These are phyloP conservation scores for Odocoileus virginianus DNA, from an alignment of 2,113 vertebrate genomes.

Conservation along the genomic window DNA sequence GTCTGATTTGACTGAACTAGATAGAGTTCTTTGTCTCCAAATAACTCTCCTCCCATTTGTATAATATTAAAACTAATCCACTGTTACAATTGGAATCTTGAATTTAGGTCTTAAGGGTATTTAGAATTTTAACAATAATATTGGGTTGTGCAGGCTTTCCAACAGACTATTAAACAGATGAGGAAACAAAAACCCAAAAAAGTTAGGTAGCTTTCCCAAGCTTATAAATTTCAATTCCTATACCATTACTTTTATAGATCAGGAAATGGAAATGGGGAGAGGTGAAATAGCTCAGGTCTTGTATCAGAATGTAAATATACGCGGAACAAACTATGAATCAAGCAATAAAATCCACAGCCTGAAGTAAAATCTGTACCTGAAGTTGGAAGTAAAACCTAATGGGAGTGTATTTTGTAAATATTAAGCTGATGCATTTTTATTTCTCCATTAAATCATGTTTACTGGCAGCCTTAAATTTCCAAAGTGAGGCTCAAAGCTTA, in stretches of 20 bases:
- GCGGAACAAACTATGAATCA: background rate
- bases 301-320: background rate
- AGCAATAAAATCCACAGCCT: background rate
- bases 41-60: background rate
- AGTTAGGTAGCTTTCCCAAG: background rate
- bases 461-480: background rate
- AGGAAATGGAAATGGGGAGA: background rate
- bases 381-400: constrained; percentile 5
- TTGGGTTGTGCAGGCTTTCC: background rate
- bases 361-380: background rate
- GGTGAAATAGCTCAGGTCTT: background rate
- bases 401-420: constrained; percentile 9
- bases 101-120: background rate
- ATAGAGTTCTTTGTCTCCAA: background rate
- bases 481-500: background rate
- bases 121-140: constrained; percentile 12
- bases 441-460: constrained; percentile 10
- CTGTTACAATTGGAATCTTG: background rate
- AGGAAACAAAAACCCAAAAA: background rate
- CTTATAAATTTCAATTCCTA: background rate
- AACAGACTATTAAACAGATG: background rate
- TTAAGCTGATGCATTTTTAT: constrained; percentile 28
- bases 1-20: background rate
- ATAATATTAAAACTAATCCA: background rate
- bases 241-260: background rate